These are phyloP conservation scores for Phaethon lepturus DNA, from an alignment of 2,113 vertebrate genomes.

Conservation along the genomic window DNA sequence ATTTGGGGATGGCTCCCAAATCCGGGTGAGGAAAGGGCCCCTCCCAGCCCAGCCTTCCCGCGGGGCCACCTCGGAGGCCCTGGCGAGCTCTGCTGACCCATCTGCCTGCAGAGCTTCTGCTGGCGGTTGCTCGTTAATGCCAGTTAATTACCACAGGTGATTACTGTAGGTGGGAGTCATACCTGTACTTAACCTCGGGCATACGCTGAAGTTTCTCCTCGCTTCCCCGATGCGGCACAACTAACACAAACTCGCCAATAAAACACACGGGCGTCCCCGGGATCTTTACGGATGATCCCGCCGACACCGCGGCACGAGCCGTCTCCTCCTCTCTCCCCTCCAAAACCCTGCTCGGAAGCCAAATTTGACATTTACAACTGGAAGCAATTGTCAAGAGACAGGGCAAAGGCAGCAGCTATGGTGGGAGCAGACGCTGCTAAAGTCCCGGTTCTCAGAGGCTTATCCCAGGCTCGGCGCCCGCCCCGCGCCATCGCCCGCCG, in stretches of 20 bases:
- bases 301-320: accelerated
- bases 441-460: background rate
- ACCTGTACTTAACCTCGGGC: background rate
- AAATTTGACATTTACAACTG: background rate
- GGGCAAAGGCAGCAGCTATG: background rate
- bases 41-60: background rate
- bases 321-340: background rate
- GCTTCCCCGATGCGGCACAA: accelerated
- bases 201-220: background rate
- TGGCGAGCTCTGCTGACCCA: background rate
- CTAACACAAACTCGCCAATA: background rate
- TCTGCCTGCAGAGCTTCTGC: background rate
- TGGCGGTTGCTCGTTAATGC: background rate
- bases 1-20: background rate
- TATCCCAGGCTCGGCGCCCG: background rate
- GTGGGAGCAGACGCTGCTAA: background rate
- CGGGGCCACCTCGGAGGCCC: accelerated
- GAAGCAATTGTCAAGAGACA: background rate
- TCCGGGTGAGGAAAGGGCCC: background rate
- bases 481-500: accelerated
- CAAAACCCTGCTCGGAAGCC: background rate
- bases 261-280: accelerated
- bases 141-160: background rate
- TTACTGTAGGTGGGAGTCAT: background rate
- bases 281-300: background rate